phyloP scores from a whole-genome alignment of 2,888 invertebrate species.

The Luperina testacea region DNA sequence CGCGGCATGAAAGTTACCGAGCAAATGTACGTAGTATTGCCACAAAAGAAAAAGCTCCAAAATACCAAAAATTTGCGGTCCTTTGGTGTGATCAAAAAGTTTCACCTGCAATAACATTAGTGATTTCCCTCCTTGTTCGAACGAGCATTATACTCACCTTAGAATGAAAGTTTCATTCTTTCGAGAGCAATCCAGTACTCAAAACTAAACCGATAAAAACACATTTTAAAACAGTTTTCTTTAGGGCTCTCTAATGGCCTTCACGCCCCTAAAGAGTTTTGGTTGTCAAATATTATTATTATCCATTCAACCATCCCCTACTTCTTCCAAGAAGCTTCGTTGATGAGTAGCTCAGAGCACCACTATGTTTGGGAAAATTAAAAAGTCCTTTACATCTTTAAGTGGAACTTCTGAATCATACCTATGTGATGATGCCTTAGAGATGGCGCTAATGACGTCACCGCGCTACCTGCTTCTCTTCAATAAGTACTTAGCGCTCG shows the following conservation, averaged over 20 bases:
- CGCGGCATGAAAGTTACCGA: conserved; percentile 34
- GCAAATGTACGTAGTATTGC: conserved; percentile 24
- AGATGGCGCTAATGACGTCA: conserved; percentile 59
- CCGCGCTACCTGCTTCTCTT: conserved; percentile 30
- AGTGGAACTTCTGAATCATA: conserved; percentile 10
- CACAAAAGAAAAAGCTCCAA: neutral
- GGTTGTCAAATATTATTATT: neutral
- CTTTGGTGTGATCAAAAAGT: neutral
- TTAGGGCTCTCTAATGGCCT: neutral
- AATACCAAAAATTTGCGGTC: neutral
- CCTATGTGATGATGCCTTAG: conserved; percentile 2
- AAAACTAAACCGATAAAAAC: neutral
- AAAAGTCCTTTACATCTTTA: neutral
- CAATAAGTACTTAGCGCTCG: conserved; percentile 43
- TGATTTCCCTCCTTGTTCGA: neutral
- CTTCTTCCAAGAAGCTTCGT: neutral
- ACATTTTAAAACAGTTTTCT: neutral
- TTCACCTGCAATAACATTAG: neutral
- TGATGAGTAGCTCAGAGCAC: neutral
- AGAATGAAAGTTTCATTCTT: neutral
- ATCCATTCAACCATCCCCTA: neutral
- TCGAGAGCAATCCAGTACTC: neutral
- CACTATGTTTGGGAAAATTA: neutral
- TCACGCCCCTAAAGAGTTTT: neutral
- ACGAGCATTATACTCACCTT: neutral